These are phyloP conservation scores for Miichthys miiuy DNA, from an alignment of 2,797 vertebrate genomes.

Conservation along the genomic window DNA sequence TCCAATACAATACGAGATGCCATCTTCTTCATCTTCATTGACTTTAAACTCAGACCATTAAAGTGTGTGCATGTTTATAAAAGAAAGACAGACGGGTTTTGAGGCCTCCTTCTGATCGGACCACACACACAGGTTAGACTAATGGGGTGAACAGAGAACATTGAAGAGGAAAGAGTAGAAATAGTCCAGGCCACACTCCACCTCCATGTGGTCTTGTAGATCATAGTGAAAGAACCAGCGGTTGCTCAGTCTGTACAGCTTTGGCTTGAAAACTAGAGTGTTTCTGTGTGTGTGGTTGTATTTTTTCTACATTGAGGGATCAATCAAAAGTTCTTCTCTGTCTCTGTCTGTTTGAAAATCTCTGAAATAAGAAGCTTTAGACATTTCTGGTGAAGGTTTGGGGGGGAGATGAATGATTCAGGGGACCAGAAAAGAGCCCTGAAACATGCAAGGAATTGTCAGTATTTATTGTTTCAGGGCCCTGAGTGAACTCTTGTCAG, in stretches of 20 bases:
- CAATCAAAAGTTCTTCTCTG: too few species aligned
- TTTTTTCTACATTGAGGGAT: too few species aligned
- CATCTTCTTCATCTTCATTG: too few species aligned
- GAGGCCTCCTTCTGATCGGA: constrained; percentile 21
- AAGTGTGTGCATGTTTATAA: not conserved
- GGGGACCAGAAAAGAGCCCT: constrained; percentile 28
- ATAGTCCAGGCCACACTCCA: not conserved
- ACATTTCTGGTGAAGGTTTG: not conserved
- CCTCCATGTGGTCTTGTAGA: not conserved
- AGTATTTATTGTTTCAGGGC: constrained; percentile 59
- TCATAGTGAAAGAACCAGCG: not conserved
- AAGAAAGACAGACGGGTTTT: not conserved
- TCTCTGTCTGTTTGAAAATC: constrained; percentile 1
- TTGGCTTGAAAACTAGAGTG: too few species aligned
- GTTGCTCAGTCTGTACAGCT: too few species aligned
- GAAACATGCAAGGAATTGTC: constrained; percentile 55
- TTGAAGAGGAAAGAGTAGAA: not conserved
- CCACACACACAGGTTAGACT: constrained; percentile 37
- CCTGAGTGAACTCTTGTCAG: constrained; percentile 31
- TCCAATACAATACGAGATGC: too few species aligned
- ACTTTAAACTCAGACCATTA: constrained; percentile 7
- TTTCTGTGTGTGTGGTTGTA: too few species aligned
- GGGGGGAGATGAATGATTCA: constrained; percentile 17
- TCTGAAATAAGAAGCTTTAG: not conserved
- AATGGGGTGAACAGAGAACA: not conserved